Conservation (phyloP, 30 jellyfish, hydroid and myxozoan species). For the Aurelia sp. region DNA sequence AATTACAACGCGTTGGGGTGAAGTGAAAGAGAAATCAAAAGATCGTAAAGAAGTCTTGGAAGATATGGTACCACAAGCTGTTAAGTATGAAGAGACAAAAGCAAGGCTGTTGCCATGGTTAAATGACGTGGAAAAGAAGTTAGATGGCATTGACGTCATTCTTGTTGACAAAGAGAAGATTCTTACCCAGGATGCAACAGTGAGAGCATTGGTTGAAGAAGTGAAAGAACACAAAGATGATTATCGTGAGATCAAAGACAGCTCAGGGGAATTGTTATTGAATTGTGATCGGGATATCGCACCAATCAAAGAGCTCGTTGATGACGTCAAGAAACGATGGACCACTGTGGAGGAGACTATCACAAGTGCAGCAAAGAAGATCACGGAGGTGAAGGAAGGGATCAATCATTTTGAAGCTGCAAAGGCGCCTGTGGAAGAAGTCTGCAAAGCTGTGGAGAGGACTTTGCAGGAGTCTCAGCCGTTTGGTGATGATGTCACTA, state of each 20-base stretch:
- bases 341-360: conserved; percentile 37
- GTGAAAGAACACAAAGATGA: conserved; percentile 52
- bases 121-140: conserved; percentile 73
- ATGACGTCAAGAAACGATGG: conserved; percentile 66
- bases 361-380: conserved; percentile 62
- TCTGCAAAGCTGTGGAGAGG: conserved; percentile 57
- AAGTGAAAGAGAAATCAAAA: conserved; percentile 62
- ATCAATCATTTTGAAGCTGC: conserved; percentile 52
- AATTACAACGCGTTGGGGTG: conserved; percentile 77
- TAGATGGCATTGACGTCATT: conserved; percentile 61
- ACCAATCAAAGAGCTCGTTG: conserved; percentile 72
- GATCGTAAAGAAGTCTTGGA: conserved; percentile 79
- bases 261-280: conserved; percentile 56
- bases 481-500: conserved; percentile 75
- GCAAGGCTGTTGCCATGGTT: conserved; percentile 74
- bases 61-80: conserved; percentile 73
- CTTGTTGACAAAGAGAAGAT: conserved; percentile 78
- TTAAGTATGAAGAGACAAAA: conserved; percentile 29
- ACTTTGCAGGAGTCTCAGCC: conserved; percentile 61
- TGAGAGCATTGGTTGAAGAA: conserved; percentile 60
- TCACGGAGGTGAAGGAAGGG: conserved; percentile 66
- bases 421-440: conserved; percentile 78
- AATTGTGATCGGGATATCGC: conserved; percentile 86
- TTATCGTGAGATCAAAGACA: conserved; percentile 37
- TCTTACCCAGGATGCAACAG: conserved; percentile 60